phyloP scores from a whole-genome alignment of 2,888 invertebrate genomes.

The Xylophagus ater region DNA sequence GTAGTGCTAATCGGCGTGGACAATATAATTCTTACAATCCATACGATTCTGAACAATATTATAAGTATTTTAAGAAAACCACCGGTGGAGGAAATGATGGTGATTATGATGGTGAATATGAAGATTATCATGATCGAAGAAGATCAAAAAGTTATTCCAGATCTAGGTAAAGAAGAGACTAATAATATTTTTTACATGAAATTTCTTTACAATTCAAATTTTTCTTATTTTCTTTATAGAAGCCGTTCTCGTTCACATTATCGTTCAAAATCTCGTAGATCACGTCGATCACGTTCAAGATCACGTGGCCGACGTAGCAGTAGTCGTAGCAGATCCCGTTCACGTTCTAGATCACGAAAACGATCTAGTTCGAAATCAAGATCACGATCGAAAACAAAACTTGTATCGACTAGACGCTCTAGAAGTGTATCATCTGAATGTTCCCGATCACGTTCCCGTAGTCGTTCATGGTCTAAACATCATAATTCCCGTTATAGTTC shows the following conservation, averaged over 20 bases:
- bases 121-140: slow-evolving; percentile 27
- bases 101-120: slow-evolving; percentile 38
- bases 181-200: too few relatives aligned
- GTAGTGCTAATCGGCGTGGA: slow-evolving; percentile 21
- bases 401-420: slow-evolving; percentile 33
- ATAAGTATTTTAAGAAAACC: slow-evolving; percentile 50
- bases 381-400: slow-evolving; percentile 24
- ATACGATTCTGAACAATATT: slow-evolving; percentile 22
- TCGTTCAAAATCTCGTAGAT: slow-evolving; percentile 20
- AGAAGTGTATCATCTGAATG: slow-evolving; percentile 28
- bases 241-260: slow-evolving; percentile 23
- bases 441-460: slow-evolving; percentile 28
- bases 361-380: slow-evolving; percentile 21
- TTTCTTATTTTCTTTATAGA: slow-evolving; percentile 19
- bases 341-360: slow-evolving; percentile 21
- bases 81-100: slow-evolving; percentile 45
- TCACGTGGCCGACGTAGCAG: slow-evolving; percentile 14
- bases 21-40: slow-evolving; percentile 24
- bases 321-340: slow-evolving; percentile 13
- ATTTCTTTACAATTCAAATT: too few relatives aligned
- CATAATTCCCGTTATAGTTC: not conserved
- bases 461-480: slow-evolving; percentile 15
- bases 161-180: too few relatives aligned
- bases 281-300: slow-evolving; percentile 1
- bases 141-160: slow-evolving; percentile 23